These are phyloP conservation scores for Eueremaeus valkanovi DNA, from an alignment of 2,888 invertebrate genomes.

Conservation along the genomic window DNA sequence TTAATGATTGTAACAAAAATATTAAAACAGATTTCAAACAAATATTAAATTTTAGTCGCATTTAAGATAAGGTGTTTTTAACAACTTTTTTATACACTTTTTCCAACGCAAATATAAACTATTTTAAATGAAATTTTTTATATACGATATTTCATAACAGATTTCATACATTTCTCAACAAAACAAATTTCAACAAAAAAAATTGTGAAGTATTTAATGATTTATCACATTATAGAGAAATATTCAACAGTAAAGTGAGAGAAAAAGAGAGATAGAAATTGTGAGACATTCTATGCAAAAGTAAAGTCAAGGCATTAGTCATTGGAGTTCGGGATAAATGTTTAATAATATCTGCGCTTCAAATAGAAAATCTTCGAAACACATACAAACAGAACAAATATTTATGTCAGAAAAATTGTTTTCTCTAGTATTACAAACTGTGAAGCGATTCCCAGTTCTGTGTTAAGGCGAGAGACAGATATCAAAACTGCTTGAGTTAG, in stretches of 20 bases:
- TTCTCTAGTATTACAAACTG: background rate
- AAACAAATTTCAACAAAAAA: background rate
- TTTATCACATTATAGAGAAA: background rate
- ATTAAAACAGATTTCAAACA: background rate
- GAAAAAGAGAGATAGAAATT: too few relatives aligned
- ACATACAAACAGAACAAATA: conserved; percentile 7
- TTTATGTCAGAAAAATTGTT: conserved; percentile 17
- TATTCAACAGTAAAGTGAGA: background rate
- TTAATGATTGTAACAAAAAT: background rate
- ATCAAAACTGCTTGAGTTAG: background rate
- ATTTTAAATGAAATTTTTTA: background rate
- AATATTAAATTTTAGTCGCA: background rate
- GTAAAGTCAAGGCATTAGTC: background rate
- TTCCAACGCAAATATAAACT: background rate
- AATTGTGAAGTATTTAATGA: background rate
- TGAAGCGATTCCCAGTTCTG: background rate
- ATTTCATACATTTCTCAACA: background rate
- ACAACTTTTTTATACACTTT: background rate
- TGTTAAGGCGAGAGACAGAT: background rate
- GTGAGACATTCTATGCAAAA: background rate
- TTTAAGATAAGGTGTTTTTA: background rate
- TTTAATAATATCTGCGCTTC: background rate
- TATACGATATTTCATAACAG: too few relatives aligned
- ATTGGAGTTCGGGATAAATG: background rate
- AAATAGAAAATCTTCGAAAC: background rate